Percentiles rank a stretch among this genome's conserved stretches.
These are phyloP conservation scores for Rhagium mordax DNA, from an alignment of 2,888 invertebrate species.

Conservation along the genomic window DNA sequence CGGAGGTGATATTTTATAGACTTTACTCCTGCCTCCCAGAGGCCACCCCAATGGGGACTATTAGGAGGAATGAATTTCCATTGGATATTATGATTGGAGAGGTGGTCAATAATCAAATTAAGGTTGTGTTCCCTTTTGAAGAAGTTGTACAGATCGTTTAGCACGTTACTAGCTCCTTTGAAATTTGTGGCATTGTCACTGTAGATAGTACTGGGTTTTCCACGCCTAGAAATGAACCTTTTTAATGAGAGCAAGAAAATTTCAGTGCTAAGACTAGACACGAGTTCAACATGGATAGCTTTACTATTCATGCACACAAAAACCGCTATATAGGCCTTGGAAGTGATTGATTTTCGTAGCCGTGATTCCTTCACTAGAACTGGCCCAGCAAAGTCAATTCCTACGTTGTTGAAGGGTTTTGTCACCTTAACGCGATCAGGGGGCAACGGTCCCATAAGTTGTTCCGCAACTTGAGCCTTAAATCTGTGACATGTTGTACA, in stretches of 20 bases:
- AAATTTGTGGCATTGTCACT: constrained; percentile 7
- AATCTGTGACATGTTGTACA: neutral
- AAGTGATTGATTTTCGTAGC: neutral
- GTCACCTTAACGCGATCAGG: neutral
- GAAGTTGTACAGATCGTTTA: neutral
- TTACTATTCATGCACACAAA: neutral
- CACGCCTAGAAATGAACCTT: constrained; percentile 33
- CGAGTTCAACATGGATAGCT: neutral
- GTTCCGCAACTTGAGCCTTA: neutral
- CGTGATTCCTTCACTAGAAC: neutral
- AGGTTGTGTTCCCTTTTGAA: neutral
- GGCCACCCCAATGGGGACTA: too few species aligned
- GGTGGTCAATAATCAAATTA: neutral
- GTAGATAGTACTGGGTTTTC: constrained; percentile 20
- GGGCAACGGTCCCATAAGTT: too few species aligned
- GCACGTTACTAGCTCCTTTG: neutral
- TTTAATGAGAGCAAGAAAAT: neutral
- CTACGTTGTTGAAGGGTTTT: neutral
- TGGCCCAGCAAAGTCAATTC: neutral
- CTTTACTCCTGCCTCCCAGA: too few species aligned
- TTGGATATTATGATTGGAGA: neutral
- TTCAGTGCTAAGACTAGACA: neutral
- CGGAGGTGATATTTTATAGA: too few species aligned
- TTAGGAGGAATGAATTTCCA: too few species aligned
- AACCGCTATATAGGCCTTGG: neutral